Evolutionary conservation across 2,888 invertebrate genomes (phyloP).

Genomic region (Habroteleia sp.): DNA sequence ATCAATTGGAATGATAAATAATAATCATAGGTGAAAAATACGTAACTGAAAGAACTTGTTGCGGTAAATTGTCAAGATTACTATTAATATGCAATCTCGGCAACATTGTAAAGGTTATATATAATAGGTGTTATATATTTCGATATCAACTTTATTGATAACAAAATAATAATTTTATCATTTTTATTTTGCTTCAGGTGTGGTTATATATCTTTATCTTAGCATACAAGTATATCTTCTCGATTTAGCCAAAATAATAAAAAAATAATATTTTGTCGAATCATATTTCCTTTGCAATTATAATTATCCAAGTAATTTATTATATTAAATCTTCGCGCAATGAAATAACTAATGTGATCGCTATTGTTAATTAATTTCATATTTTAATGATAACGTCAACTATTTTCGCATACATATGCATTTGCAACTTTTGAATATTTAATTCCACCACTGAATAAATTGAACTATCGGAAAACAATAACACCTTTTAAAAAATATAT

Average conservation of each 20-base stretch:
- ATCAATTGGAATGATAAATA: too few relatives aligned
- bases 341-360: neutral
- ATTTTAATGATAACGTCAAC: neutral
- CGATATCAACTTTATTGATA: conserved; percentile 44
- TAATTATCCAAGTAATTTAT: too few relatives aligned
- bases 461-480: conserved; percentile 59
- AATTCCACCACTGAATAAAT: conserved; percentile 30
- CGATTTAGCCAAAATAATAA: conserved; percentile 25
- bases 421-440: conserved; percentile 4
- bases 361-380: conserved; percentile 3
- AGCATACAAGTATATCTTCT: conserved; percentile 36
- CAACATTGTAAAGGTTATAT: conserved; percentile 44
- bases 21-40: too few relatives aligned
- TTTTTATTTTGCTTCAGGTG: conserved; percentile 24
- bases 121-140: conserved; percentile 36
- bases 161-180: conserved; percentile 28
- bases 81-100: conserved; percentile 42
- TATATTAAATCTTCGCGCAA: too few relatives aligned
- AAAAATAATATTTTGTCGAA: too few relatives aligned
- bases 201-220: conserved; percentile 46
- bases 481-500: conserved; percentile 48
- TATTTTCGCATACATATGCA: neutral
- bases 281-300: too few relatives aligned
- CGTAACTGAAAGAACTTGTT: conserved; percentile 7
- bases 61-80: conserved; percentile 38